These are phyloP conservation scores for Tipula confusa DNA, from an alignment of 2,888 invertebrate species.

Conservation along the genomic window DNA sequence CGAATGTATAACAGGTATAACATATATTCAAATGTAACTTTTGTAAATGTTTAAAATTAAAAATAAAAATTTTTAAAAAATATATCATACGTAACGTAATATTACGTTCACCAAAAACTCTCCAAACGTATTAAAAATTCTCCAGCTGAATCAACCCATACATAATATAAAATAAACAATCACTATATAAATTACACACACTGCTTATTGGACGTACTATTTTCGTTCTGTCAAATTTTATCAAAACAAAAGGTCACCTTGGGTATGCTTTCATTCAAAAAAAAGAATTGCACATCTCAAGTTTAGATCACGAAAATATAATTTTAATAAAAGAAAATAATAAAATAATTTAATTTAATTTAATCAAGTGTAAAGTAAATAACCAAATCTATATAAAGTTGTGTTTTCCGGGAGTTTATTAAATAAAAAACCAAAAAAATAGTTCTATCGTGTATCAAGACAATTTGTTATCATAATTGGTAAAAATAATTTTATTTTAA, in stretches of 20 bases:
- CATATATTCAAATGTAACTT: too few relatives aligned
- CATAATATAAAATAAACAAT: background rate
- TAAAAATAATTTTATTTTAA: background rate
- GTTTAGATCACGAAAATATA: background rate
- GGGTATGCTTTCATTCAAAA: background rate
- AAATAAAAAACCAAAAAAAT: too few relatives aligned
- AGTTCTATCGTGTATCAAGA: too few relatives aligned
- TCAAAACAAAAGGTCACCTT: constrained; percentile 20
- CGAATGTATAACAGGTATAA: too few relatives aligned
- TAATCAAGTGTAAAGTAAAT: background rate
- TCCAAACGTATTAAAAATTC: background rate
- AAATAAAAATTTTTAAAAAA: too few relatives aligned
- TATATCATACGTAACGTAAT: too few relatives aligned
- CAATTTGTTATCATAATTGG: background rate
- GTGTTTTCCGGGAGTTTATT: background rate
- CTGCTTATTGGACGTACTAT: background rate
- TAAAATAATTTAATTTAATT: background rate
- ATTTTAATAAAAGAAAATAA: background rate
- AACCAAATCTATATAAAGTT: background rate
- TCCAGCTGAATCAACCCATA: background rate
- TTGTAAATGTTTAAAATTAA: too few relatives aligned
- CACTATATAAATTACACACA: background rate
- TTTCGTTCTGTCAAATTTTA: background rate
- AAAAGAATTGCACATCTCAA: too few relatives aligned
- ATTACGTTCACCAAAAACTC: background rate